Percentiles rank a stretch among this genome's conserved stretches.
These are phyloP conservation scores for Laticauda laticaudata DNA, from an alignment of 2,113 vertebrate species.

Conservation along the genomic window DNA sequence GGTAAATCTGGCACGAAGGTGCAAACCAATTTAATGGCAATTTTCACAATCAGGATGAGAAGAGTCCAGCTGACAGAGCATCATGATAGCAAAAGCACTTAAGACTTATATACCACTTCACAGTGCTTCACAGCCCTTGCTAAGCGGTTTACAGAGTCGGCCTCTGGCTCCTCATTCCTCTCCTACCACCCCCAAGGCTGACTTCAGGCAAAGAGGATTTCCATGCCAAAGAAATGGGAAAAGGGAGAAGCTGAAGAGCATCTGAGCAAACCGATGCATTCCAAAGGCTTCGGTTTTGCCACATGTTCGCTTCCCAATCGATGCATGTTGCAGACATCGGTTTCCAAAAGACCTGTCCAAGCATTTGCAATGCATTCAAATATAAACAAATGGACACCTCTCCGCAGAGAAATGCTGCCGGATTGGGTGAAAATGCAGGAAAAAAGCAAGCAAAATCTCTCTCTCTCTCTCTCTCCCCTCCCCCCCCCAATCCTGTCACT, in stretches of 20 bases:
- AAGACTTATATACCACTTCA: too few species aligned
- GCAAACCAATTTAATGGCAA: background rate
- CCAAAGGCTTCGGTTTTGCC: background rate
- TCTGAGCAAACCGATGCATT: background rate
- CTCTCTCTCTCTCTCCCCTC: background rate
- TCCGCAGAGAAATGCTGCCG: background rate
- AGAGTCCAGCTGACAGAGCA: background rate
- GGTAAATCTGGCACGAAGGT: background rate
- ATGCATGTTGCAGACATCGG: background rate
- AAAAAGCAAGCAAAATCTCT: conserved; percentile 12
- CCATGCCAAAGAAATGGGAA: background rate
- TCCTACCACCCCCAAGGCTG: background rate
- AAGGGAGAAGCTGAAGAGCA: conserved; percentile 7
- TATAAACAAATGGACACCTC: background rate
- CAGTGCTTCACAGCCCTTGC: too few species aligned
- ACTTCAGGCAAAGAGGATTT: background rate
- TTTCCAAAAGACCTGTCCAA: background rate
- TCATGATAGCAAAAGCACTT: too few species aligned
- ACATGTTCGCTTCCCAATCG: background rate
- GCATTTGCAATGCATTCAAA: background rate
- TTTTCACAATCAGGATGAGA: background rate
- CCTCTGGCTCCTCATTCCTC: background rate
- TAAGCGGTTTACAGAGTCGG: too few species aligned
- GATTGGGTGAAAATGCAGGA: background rate
- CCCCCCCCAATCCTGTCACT: background rate